A percentile compares a stretch with the other conserved stretches of the same genome.
Conservation (phyloP, 2,797 vertebrate species). For the Lates japonicus region DNA sequence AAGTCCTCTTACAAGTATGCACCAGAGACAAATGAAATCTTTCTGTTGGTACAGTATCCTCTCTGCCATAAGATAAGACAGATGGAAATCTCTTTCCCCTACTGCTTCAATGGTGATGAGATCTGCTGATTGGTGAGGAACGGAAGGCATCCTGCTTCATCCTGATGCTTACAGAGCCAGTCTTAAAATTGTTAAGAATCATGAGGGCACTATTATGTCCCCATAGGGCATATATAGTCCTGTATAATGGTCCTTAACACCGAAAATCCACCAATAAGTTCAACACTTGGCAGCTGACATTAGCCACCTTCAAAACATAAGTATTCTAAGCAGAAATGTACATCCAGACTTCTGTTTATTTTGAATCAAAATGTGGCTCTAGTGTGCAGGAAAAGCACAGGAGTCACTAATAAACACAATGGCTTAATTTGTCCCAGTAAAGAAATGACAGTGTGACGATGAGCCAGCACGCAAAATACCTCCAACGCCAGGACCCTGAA, state of each 20-base stretch:
- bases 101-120: neutral
- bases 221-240: neutral
- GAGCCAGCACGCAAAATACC: too few relatives aligned
- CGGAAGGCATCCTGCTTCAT: neutral
- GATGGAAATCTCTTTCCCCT: constrained; percentile 38
- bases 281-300: neutral
- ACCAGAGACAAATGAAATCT: neutral
- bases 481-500: too few relatives aligned
- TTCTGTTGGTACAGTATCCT: neutral
- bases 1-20: neutral
- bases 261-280: neutral
- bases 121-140: constrained; percentile 23
- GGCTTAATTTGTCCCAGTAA: too few relatives aligned
- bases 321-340: too few relatives aligned
- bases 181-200: neutral
- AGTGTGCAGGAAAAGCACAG: too few relatives aligned
- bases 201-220: neutral
- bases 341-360: too few relatives aligned
- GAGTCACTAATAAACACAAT: too few relatives aligned
- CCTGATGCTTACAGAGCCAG: neutral
- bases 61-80: constrained; percentile 10
- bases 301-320: too few relatives aligned
- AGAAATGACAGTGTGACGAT: too few relatives aligned
- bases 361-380: too few relatives aligned
- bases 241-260: neutral